Conservation (phyloP, 2,888 invertebrate species). For the Ectemnius continuus region DNA sequence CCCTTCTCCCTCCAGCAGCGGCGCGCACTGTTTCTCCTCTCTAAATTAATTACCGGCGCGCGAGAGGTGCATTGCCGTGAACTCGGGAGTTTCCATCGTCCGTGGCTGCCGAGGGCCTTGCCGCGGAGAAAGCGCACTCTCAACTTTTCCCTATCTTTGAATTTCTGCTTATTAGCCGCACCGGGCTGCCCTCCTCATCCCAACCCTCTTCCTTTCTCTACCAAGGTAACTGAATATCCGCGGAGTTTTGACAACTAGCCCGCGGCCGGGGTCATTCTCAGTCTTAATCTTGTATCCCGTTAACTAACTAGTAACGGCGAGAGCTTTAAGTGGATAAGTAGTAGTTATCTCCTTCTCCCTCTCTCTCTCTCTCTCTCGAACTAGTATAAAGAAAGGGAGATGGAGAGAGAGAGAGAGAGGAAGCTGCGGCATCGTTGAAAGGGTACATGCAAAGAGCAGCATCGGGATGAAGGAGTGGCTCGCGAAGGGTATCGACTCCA, state of each 20-base stretch:
- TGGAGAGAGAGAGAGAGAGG: background rate
- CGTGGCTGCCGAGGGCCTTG: background rate
- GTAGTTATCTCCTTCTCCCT: conserved; percentile 17
- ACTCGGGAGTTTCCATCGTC: conserved; percentile 5
- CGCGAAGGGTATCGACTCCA: background rate
- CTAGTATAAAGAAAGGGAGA: background rate
- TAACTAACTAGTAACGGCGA: conserved; percentile 28
- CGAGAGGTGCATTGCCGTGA: conserved; percentile 7
- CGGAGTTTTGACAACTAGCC: conserved; percentile 11
- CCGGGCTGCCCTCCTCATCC: no score
- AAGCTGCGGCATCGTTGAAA: background rate
- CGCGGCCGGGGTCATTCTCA: conserved; percentile 16
- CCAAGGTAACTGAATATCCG: no score
- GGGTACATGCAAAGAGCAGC: background rate
- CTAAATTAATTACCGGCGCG: background rate
- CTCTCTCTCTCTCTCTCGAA: conserved; percentile 17
- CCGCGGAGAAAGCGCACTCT: background rate
- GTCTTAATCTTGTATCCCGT: conserved; percentile 18
- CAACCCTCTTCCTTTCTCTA: no score
- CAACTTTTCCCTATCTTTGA: conserved; percentile 2
- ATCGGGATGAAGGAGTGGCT: background rate
- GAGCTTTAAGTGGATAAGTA: conserved; percentile 12
- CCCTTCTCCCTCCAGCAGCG: no score
- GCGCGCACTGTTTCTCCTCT: no score
- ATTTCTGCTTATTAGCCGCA: conserved; percentile 41